Evolutionary conservation across 37 sponge, comb jelly and placozoan species (phyloP), one percentile per base, ranked within the genome.

Genomic region (Halichondria panicea): DNA sequence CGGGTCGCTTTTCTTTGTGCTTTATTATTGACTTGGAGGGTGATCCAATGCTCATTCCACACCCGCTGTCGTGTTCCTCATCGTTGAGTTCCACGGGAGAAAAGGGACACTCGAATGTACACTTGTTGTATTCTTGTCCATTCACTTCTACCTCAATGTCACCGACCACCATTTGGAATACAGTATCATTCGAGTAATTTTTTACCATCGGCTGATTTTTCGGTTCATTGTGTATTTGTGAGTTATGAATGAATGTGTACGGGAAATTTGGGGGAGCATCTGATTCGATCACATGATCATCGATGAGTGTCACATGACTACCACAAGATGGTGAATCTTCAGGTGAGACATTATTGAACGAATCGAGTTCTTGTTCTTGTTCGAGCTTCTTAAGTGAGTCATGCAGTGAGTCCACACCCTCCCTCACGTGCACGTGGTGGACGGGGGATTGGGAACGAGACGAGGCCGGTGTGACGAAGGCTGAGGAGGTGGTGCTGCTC

Each of bases 281-380:
- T 55, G 52, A 48, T 48, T 48, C 15, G n/a, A n/a, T n/a, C n/a
- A n/a, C n/a, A n/a, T n/a, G 56, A 55, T 55, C n/a, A n/a, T n/a
- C n/a, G n/a, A n/a, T n/a, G n/a, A n/a, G n/a, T n/a, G 56, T 55
- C 56, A 55, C 56, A 55, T 55, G 56, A 55, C 56, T 7, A 6
- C 25, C 56, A 55, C 56, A 55, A n/a, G n/a, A n/a, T n/a, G n/a
- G n/a, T 55, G 56, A 9, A 27, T 27, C 56, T 27, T 9, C 56
- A 55, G 56, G 9, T 55, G 56, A n/a, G 25, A 55, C 56, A 4
- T 27, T 6, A n/a, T 55, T 27, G 9, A n/a, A 55, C 3, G 56
- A 27, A 25, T 9, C 56, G 25, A 27, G 3, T 55, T n/a, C 9
- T 9, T 27, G 25, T 48, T 48, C 15, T 48, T 11, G 13, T 18